Evolutionary conservation across 1,140 invertebrate species (phyloP).

Genomic region (Pachyrhynchus sulphureomaculatus): DNA sequence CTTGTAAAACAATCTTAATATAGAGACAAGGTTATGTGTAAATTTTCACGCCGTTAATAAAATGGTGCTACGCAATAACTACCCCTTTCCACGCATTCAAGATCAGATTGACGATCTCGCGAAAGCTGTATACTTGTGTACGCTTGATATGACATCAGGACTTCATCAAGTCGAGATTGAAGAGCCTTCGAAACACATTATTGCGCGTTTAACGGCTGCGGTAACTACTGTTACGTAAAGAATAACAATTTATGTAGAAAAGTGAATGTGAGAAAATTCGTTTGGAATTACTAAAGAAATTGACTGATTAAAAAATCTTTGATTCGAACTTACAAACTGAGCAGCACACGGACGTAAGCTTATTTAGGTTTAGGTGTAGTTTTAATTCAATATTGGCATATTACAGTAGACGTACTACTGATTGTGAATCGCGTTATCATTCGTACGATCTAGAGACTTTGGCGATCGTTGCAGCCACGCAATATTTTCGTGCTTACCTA

Average conservation of each 20-base stretch:
- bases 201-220: not conserved
- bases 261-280: not conserved
- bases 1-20: too few species aligned
- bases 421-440: not conserved
- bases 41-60: conserved; percentile 43
- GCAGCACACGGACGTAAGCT: too few species aligned
- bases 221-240: too few species aligned
- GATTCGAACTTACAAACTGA: too few species aligned
- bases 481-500: conserved; percentile 43
- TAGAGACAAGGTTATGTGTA: too few species aligned
- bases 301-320: not conserved
- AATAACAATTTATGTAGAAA: not conserved
- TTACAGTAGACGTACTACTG: not conserved
- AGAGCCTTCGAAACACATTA: conserved; percentile 39
- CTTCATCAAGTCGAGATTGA: conserved; percentile 31
- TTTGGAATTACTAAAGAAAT: conserved; percentile 2
- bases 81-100: conserved; percentile 47
- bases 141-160: conserved; percentile 35
- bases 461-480: conserved; percentile 10
- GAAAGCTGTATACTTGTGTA: conserved; percentile 31
- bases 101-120: conserved; percentile 42
- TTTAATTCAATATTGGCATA: not conserved
- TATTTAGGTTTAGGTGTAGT: not conserved
- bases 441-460: conserved; percentile 5
- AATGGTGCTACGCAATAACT: conserved; percentile 42